Percentiles rank a stretch among this genome's conserved stretches.
Evolutionary conservation across 2,113 vertebrate species (phyloP).

Genomic region (Diadophis punctatus): DNA sequence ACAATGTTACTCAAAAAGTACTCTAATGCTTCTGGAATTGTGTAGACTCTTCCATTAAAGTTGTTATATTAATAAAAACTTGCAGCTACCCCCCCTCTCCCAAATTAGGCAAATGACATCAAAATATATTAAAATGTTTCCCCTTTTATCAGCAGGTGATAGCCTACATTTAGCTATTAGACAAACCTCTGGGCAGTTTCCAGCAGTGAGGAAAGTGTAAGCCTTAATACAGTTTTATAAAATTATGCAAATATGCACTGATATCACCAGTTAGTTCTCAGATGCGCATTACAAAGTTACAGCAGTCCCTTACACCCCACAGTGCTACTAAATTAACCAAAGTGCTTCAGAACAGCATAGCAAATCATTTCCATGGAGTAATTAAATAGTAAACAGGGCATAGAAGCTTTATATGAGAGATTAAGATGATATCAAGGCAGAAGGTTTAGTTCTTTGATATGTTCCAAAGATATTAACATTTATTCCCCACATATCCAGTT

Average conservation of each 20-base stretch:
- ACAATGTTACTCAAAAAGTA: not conserved
- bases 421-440: not conserved
- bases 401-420: slow-evolving; percentile 5
- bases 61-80: not conserved
- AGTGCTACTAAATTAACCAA: slow-evolving; percentile 20
- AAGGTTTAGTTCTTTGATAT: not conserved
- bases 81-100: not conserved
- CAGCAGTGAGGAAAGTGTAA: slow-evolving; percentile 4
- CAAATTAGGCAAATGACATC: not conserved
- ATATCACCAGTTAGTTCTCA: not conserved
- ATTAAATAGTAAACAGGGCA: slow-evolving; percentile 11
- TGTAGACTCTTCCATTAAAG: not conserved
- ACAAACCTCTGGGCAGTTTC: not conserved
- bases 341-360: slow-evolving; percentile 22
- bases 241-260: not conserved
- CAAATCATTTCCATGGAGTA: slow-evolving; percentile 4
- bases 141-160: not conserved
- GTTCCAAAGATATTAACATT: slow-evolving; percentile 4
- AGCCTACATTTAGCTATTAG: not conserved
- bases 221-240: slow-evolving; percentile 13
- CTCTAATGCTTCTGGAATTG: not conserved
- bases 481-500: not conserved
- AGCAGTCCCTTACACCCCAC: not conserved
- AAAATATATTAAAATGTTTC: slow-evolving; percentile 7
- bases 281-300: slow-evolving; percentile 9